Evolutionary conservation across 2,797 vertebrate species (phyloP), one percentile per base, ranked within the genome.

Genomic region (Pseudocheirus occidentalis): DNA sequence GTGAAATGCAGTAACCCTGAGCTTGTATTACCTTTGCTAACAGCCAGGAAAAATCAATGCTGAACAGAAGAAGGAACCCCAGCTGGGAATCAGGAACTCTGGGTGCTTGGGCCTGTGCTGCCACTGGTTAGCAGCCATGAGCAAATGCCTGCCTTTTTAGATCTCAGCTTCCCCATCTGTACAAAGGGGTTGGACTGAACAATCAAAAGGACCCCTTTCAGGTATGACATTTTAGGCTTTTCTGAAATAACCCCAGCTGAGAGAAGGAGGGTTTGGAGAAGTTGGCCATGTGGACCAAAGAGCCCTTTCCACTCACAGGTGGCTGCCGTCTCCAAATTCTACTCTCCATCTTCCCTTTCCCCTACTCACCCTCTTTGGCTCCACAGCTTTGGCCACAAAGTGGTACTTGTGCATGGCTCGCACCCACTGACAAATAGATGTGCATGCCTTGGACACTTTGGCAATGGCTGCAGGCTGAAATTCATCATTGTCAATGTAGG

Each of bases 401-500:
- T 99, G 99, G 98, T 99, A 99, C 91, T 98, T 98, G 97, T 99
- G 98, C 99, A 99, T 99, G 96, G 99, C 99, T 5, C 99, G 99
- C 92, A 99, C 99, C 99, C 99, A 99, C 98, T 99, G 99, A 98
- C 99, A 99, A 97, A 99, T 99, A 93, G 99, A 99, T 9, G 99
- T 99, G 97, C 99, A 99, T 93, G 99, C 99, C 98, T 99, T 99
- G 97, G 99, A 99, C 91, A 99, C 99, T 95, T 99, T 99, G 97
- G 99, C 98, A 0, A 99, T 99, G 96, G 99, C 98, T 0, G 98
- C 98, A 0, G 99, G 99, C 97, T 99, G 99, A 97, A 99, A 99
- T 95, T 99, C 99, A 31, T 99, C 99, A 4, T 99, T 99, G 97
- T 99, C 99, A 0, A 99, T 99, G 98, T 99, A 99, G 0, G 99